Evolutionary conservation across 2,113 vertebrate genomes (phyloP).

Genomic region (Brachyhypopomus occidentalis): DNA sequence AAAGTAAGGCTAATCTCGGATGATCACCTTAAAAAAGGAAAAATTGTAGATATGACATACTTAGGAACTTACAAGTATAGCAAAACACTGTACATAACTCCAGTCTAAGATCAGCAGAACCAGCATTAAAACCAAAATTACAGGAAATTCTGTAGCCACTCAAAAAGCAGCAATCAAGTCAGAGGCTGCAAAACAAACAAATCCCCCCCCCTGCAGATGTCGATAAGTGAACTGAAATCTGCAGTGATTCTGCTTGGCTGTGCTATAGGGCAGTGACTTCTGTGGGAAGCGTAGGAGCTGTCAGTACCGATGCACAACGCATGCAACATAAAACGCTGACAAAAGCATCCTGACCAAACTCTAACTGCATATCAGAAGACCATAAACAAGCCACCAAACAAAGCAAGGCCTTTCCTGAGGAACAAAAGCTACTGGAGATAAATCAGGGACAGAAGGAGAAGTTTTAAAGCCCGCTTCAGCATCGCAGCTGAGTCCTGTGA

Average conservation of each 20-base stretch:
- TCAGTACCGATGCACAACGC: conserved; percentile 16
- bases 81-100: neutral
- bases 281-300: conserved; percentile 3
- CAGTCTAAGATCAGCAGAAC: neutral
- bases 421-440: neutral
- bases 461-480: conserved; percentile 25
- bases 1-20: too few species aligned
- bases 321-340: conserved; percentile 36
- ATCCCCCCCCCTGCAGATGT: neutral
- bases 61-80: neutral
- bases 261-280: conserved; percentile 31
- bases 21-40: neutral
- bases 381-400: neutral
- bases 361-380: conserved; percentile 31
- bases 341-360: conserved; percentile 31
- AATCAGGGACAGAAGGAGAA: conserved; percentile 13
- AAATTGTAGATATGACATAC: neutral
- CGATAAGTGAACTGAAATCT: neutral
- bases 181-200: neutral
- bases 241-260: neutral
- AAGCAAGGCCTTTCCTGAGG: neutral
- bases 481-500: conserved; percentile 42
- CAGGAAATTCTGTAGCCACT: neutral
- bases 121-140: neutral
- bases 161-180: neutral